Conservation (phyloP, 2,113 vertebrate genomes). For the Vulpes ferrilata region DNA sequence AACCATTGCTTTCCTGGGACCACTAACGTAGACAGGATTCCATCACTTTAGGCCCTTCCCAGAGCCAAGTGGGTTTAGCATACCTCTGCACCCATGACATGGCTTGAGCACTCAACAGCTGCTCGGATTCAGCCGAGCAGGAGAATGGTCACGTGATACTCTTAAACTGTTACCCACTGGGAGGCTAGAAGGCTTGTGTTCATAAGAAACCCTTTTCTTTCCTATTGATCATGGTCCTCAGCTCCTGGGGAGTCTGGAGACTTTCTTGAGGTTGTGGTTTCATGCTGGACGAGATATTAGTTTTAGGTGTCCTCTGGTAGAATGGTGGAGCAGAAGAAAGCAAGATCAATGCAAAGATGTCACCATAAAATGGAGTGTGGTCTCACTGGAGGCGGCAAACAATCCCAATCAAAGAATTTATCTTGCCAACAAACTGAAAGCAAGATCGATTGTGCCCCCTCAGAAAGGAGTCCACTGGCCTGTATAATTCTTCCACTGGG, state of each 20-base stretch:
- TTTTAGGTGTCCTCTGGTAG: not conserved
- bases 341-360: not conserved
- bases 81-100: not conserved
- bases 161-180: not conserved
- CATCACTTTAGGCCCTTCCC: not conserved
- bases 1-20: not conserved
- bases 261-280: not conserved
- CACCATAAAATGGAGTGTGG: not conserved
- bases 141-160: not conserved
- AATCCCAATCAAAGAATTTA: constrained; percentile 22
- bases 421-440: constrained; percentile 54
- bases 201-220: not conserved
- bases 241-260: not conserved
- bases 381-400: not conserved
- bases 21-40: not conserved
- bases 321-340: not conserved
- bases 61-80: not conserved
- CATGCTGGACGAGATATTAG: not conserved
- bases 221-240: accelerated
- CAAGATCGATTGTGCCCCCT: not conserved
- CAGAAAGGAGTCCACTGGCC: not conserved
- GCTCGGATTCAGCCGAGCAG: not conserved
- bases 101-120: not conserved
- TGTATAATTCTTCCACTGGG: not conserved
- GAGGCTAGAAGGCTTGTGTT: not conserved